These are phyloP conservation scores for Caenorhabditis elegans DNA, from an alignment of 1,140 invertebrate species.

Conservation along the genomic window DNA sequence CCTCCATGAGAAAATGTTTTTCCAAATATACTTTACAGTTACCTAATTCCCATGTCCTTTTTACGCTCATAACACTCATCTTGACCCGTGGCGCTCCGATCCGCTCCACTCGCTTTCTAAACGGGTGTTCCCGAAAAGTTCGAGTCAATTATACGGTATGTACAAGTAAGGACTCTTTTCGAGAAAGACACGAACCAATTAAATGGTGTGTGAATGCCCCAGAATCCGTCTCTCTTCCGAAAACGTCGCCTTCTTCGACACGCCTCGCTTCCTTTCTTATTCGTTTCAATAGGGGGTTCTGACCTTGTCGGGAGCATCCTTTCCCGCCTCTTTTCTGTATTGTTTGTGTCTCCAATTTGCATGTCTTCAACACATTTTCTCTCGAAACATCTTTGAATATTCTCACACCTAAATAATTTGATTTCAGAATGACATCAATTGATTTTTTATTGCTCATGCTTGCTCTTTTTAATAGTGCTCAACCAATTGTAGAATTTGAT, in stretches of 20 bases:
- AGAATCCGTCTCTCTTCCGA: constrained; percentile 22
- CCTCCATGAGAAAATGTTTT: background rate
- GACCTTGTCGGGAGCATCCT: constrained; percentile 27
- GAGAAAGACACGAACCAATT: constrained; percentile 28
- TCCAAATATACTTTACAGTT: background rate
- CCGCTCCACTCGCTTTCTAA: background rate
- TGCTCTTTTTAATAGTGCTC: background rate
- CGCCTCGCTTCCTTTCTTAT: constrained; percentile 25
- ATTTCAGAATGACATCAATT: constrained; percentile 16
- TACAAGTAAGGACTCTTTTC: constrained; percentile 23
- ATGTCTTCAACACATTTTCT: constrained; percentile 21
- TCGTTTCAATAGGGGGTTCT: constrained; percentile 15
- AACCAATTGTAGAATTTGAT: constrained; percentile 35
- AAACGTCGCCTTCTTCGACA: constrained; percentile 20
- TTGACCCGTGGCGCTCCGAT: background rate
- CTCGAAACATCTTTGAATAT: background rate
- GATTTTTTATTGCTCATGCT: constrained; percentile 18
- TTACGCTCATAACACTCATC: constrained; percentile 5
- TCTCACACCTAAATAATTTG: background rate
- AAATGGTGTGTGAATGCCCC: constrained; percentile 30
- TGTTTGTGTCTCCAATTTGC: constrained; percentile 31
- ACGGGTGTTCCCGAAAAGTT: constrained; percentile 21
- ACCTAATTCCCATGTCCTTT: constrained; percentile 7
- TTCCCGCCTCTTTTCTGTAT: constrained; percentile 23
- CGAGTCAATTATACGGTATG: constrained; percentile 33